These are phyloP conservation scores for Cottoperca gobio DNA, from an alignment of 2,797 vertebrate genomes.

Conservation along the genomic window DNA sequence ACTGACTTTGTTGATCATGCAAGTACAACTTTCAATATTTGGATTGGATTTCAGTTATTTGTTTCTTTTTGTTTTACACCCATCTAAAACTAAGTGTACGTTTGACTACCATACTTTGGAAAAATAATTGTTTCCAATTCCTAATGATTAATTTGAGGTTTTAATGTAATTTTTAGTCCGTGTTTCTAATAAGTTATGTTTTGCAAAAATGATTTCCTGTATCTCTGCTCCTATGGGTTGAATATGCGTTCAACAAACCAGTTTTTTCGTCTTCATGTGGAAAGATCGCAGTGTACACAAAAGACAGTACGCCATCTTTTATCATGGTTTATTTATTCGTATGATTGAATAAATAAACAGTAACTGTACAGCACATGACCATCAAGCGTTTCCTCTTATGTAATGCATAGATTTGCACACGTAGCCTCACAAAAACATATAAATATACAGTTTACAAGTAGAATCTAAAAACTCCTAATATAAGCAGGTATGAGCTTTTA, in stretches of 20 bases:
- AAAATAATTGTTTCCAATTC: not conserved
- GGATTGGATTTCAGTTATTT: not conserved
- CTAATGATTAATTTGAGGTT: not conserved
- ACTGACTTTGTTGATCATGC: constrained; percentile 14
- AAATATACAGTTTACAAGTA: not conserved
- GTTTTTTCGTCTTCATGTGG: not conserved
- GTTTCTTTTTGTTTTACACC: no score
- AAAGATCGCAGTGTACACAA: not conserved
- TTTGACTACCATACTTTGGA: not conserved
- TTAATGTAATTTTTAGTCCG: not conserved
- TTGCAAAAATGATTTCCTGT: not conserved
- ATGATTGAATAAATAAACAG: not conserved
- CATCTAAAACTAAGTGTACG: not conserved
- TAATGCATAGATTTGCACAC: not conserved
- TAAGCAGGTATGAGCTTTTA: not conserved
- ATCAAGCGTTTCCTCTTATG: not conserved
- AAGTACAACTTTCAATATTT: not conserved
- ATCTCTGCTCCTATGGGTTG: not conserved
- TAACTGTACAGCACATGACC: not conserved
- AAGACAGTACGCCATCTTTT: not conserved
- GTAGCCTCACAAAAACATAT: not conserved
- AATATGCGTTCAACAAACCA: constrained; percentile 1
- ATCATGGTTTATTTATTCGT: not conserved
- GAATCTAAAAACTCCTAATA: not conserved
- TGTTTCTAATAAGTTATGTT: not conserved